Base-by-base conservation (phyloP, 1,140 invertebrate genomes). In the Ips nitidus region DNA sequence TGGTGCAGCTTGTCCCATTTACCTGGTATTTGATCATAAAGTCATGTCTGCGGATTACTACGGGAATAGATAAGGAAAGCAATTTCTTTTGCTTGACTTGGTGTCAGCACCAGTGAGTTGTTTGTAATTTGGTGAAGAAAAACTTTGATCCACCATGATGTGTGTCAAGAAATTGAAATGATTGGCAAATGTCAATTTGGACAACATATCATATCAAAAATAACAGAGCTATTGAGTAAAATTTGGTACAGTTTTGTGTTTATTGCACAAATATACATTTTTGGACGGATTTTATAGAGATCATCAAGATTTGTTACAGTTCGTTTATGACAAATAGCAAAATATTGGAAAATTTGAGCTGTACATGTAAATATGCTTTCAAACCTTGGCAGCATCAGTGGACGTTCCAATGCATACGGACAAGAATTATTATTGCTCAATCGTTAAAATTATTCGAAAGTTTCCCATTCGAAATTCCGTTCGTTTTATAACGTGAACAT, bases 381-480 rank as follows among this genome's bases (percentile, higher is more conserved):
- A 22, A 3, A 22, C 6, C 7, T 50, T 50, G 45, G 45, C 22
- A 50, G 7, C 22, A 50, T 50, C 2, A 8, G 22, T 50, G 22
- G 22, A 50, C 8, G 36, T 6, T 37, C 5, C 1, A 37, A 5
- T 2, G 36, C 37, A 55, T 55, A 55, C 53, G 37, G 5, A 37
- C 40, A 59, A 59, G 41, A 41, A 59, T 59, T 59, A 66, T 66
- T 66, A 58, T 66, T 66, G 64, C 64, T 47, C 55, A 66, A 66
- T 66, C 64, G 41, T 58, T 66, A 66, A 66, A 66, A 66, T 66
- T 66, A 66, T 58, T 66, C 53, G 64, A 66, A 66, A 66, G 64
- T 66, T 66, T 58, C 55, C 50, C 41, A 66, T 57, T 58, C 64
- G 55, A 66, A 58, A 66, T 66, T 66, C 64, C 64, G 39, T 52